phyloP scores from a whole-genome alignment of 2,113 vertebrate genomes.

The Eretmochelys imbricata region DNA sequence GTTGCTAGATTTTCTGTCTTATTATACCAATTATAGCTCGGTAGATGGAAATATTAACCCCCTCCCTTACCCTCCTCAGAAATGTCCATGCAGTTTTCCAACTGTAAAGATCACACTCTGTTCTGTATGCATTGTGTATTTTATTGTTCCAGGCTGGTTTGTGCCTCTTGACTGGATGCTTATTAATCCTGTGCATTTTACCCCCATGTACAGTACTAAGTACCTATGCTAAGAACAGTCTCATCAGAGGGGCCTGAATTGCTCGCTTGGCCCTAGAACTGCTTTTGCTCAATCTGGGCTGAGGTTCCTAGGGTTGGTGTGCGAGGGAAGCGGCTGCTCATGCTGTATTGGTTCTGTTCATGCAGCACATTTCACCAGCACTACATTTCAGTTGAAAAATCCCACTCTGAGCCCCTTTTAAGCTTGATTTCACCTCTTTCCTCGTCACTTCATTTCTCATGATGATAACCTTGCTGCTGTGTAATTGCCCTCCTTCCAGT shows the following conservation, averaged over 20 bases:
- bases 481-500: not conserved
- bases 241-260: not conserved
- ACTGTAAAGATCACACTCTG: not conserved
- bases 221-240: not conserved
- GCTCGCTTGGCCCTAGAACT: not conserved
- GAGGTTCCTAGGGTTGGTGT: accelerated
- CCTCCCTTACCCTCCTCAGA: not conserved
- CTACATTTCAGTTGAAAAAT: not conserved
- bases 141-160: conserved; percentile 47
- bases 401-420: not conserved
- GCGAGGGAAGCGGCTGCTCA: not conserved
- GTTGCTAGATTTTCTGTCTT: conserved; percentile 4
- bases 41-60: not conserved
- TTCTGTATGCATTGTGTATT: not conserved
- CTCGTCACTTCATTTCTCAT: not conserved
- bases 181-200: not conserved
- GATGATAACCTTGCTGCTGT: not conserved
- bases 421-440: not conserved
- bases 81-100: conserved; percentile 3
- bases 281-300: not conserved
- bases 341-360: not conserved
- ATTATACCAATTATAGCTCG: not conserved
- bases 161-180: conserved; percentile 1
- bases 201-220: accelerated
- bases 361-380: not conserved